Percentiles rank a stretch among this genome's conserved stretches.
These are phyloP conservation scores for Dorcus parallelipipedus DNA, from an alignment of 2,888 invertebrate species.

Conservation along the genomic window DNA sequence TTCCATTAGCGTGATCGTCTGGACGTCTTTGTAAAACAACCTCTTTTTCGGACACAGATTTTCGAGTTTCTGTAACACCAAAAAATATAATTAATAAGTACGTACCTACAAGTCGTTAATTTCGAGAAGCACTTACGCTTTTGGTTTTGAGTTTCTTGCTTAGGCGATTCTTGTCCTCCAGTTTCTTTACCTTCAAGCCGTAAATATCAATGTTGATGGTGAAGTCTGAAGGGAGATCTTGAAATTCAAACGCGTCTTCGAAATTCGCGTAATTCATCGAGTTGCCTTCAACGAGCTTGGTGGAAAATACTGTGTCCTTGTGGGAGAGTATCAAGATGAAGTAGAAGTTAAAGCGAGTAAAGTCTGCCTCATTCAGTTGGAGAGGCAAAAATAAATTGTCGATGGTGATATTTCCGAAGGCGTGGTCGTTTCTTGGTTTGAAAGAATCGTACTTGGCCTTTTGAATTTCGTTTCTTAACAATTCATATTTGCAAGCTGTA, in stretches of 20 bases:
- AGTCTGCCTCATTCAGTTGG: conserved; percentile 14
- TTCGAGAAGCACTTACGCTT: no score
- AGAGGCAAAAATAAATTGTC: conserved; percentile 30
- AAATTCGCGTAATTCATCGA: conserved; percentile 31
- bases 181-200: conserved; percentile 27
- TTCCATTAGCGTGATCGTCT: conserved; percentile 15
- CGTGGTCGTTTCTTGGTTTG: conserved; percentile 5
- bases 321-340: conserved; percentile 41
- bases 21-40: conserved; percentile 17
- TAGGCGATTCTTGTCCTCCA: conserved; percentile 37
- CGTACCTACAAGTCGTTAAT: background rate
- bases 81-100: conserved; percentile 1
- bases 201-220: conserved; percentile 50
- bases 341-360: conserved; percentile 36
- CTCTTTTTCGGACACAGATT: conserved; percentile 5
- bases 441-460: conserved; percentile 16
- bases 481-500: conserved; percentile 18
- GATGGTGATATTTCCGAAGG: conserved; percentile 24
- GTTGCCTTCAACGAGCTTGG: conserved; percentile 15
- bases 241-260: conserved; percentile 37
- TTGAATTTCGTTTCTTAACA: conserved; percentile 18
- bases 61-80: background rate
- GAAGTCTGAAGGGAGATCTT: conserved; percentile 41
- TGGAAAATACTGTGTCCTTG: conserved; percentile 37
- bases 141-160: conserved; percentile 23